Evolutionary conservation across 2,888 invertebrate genomes (phyloP), one percentile per base, ranked within the genome.

Genomic region (Cacoxenus indagator): DNA sequence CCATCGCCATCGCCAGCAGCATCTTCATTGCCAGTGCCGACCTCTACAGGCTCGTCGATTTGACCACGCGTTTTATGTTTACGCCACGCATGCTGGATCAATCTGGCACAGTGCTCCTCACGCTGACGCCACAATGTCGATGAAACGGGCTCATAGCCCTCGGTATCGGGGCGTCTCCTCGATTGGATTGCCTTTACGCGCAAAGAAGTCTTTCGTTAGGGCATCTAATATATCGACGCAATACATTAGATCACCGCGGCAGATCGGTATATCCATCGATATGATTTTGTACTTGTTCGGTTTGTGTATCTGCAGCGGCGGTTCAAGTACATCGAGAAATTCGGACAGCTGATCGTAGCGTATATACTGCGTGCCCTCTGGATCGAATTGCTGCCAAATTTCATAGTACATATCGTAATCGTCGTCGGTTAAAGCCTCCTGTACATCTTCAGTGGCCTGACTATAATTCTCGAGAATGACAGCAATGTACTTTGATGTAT

Each of bases 401-500:
- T 98, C 98, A 89, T 99, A 99, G 90, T 98, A 99, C 97, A 98
- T 98, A 89, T 99, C 98, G 90, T 98, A 98, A 89, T 99, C 99
- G 90, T 99, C 98, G 88, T 98, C 98, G 69, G 98, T 98, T 75
- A 98, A 91, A 85, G 96, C 96, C 89, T 96, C 96, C 87, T 96
- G 96, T 75, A 99, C 98, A 89, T 99, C 98, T 89, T 99, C 98
- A 73, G 98, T 98, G 75, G 98, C 99, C 91, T 96, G 97, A 78
- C 97, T 97, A 90, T 98, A 99, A 90, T 99, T 99, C 90, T 98
- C 98, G 90, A 99, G 93, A 89, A 99, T 99, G 89, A 99, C 98
- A 87, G 98, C 98, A 90, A 99, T 99, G 92, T 98, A 98, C 98
- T 98, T 98, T n/a, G n/a, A 93, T 99, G 98, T 90, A 98, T 98